Percentiles rank a stretch among this genome's conserved stretches.
Conservation (phyloP, 2,113 vertebrate species). For the Ammospiza caudacuta region DNA sequence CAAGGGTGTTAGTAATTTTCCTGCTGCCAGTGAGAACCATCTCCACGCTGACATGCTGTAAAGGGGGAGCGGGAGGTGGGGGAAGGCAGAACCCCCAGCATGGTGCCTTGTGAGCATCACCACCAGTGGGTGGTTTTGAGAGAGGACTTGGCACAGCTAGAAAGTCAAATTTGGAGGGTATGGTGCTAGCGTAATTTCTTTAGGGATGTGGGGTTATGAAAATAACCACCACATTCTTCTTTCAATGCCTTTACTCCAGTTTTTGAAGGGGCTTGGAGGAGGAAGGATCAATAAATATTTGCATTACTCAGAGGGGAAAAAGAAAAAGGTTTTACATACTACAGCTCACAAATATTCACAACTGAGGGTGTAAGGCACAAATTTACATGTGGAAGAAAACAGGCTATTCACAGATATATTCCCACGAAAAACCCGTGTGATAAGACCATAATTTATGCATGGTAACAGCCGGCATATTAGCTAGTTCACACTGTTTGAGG, state of each 20-base stretch:
- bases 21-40: constrained; percentile 41
- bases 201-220: constrained; percentile 74
- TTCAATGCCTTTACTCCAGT: constrained; percentile 77
- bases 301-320: constrained; percentile 71
- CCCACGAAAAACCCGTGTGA: constrained; percentile 80
- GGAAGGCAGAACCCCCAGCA: constrained; percentile 57
- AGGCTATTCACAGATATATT: constrained; percentile 88
- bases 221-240: constrained; percentile 80
- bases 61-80: not conserved
- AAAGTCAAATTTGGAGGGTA: constrained; percentile 57
- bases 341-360: constrained; percentile 93
- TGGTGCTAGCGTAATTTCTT: constrained; percentile 46
- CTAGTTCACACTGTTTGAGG: constrained; percentile 75
- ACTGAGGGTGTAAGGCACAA: constrained; percentile 99
- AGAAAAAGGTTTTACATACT: constrained; percentile 68
- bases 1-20: constrained; percentile 53
- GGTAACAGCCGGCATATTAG: constrained; percentile 79
- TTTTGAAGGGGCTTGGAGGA: constrained; percentile 48
- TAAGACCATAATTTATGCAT: constrained; percentile 76
- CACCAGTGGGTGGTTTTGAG: constrained; percentile 71
- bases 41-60: constrained; percentile 22
- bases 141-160: constrained; percentile 85
- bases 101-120: constrained; percentile 72
- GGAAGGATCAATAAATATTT: constrained; percentile 78
- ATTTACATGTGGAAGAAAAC: constrained; percentile 99